These are phyloP conservation scores for Apogon talboti DNA, from an alignment of 2,797 vertebrate species.

Conservation along the genomic window DNA sequence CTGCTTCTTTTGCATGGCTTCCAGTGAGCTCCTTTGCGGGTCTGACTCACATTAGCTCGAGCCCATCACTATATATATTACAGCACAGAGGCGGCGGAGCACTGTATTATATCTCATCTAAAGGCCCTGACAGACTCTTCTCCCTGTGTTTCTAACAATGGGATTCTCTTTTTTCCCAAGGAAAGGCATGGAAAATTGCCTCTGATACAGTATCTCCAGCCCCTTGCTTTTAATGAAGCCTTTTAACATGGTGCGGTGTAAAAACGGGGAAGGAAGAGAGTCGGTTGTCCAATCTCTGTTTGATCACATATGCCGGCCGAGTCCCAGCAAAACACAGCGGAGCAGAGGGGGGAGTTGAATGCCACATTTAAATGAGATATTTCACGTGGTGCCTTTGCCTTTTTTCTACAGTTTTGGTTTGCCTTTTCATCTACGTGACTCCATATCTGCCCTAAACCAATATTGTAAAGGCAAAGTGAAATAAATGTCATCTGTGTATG, in stretches of 20 bases:
- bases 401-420: conserved; percentile 4
- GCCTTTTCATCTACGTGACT: conserved; percentile 21
- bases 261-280: conserved; percentile 47
- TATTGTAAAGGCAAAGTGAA: conserved; percentile 14
- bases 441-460: conserved; percentile 4
- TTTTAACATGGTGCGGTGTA: conserved; percentile 61
- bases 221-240: conserved; percentile 77
- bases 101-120: conserved; percentile 77
- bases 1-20: conserved; percentile 64
- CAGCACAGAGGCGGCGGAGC: conserved; percentile 53
- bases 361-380: conserved; percentile 55
- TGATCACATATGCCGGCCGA: conserved; percentile 67
- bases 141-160: conserved; percentile 74
- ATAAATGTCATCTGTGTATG: too few relatives aligned
- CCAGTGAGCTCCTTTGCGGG: conserved; percentile 76
- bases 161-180: conserved; percentile 60
- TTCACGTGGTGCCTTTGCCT: conserved; percentile 26
- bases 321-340: conserved; percentile 37
- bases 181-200: conserved; percentile 76
- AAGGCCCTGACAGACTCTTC: conserved; percentile 66
- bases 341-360: conserved; percentile 58
- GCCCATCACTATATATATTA: conserved; percentile 76
- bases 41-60: conserved; percentile 78
- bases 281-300: conserved; percentile 61
- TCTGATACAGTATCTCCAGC: conserved; percentile 76